Evolutionary conservation across 2,888 invertebrate species (phyloP).

Genomic region (Drosophila macrothrix): DNA sequence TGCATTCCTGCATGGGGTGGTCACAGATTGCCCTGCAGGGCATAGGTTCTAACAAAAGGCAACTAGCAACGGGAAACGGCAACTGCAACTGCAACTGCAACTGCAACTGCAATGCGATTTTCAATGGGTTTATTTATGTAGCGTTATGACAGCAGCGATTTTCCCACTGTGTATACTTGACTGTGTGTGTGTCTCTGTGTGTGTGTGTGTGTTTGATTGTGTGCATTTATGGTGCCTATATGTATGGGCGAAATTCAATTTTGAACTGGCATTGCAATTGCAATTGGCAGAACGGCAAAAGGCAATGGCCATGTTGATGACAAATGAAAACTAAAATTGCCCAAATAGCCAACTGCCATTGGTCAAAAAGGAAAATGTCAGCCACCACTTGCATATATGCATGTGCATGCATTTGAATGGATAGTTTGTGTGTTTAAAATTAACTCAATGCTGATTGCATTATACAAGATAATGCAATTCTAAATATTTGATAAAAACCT

Average conservation of each 20-base stretch:
- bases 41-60: constrained; percentile 46
- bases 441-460: not conserved
- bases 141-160: constrained; percentile 70
- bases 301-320: constrained; percentile 66
- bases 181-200: constrained; percentile 4
- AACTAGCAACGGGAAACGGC: constrained; percentile 23
- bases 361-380: constrained; percentile 32
- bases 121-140: constrained; percentile 77
- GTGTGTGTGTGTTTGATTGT: constrained; percentile 16
- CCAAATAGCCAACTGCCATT: constrained; percentile 56
- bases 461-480: not conserved
- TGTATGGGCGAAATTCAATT: constrained; percentile 66
- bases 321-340: constrained; percentile 74
- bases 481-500: not conserved
- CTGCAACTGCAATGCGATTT: constrained; percentile 70
- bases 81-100: constrained; percentile 23
- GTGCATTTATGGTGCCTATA: constrained; percentile 41
- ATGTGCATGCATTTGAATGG: not conserved
- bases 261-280: constrained; percentile 70
- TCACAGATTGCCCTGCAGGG: constrained; percentile 44
- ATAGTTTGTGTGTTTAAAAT: not conserved
- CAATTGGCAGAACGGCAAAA: constrained; percentile 65
- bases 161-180: constrained; percentile 12
- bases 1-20: constrained; percentile 28
- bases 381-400: not conserved